Evolutionary conservation across 2,888 invertebrate genomes (phyloP).

Genomic region (Lymantria dispar): DNA sequence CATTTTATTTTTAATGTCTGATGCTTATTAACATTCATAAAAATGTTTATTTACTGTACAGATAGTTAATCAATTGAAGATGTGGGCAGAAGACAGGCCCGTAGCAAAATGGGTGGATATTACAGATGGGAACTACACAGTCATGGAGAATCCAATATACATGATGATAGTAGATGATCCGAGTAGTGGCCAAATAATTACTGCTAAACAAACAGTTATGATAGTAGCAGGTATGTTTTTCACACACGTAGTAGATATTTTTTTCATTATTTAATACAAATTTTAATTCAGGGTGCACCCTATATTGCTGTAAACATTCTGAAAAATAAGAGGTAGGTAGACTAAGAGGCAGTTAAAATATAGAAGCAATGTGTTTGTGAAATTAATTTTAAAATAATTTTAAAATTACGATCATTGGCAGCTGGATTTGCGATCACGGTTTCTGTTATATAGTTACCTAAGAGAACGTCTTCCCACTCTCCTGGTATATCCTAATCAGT

Average conservation of each 20-base stretch:
- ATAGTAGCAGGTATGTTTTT: slow-evolving; percentile 61
- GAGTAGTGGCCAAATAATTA: slow-evolving; percentile 65
- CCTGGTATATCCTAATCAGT: too few species aligned
- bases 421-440: too few species aligned
- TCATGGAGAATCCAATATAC: slow-evolving; percentile 73
- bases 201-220: slow-evolving; percentile 71
- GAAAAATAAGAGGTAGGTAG: too few species aligned
- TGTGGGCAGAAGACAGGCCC: slow-evolving; percentile 68
- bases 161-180: slow-evolving; percentile 74
- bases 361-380: too few species aligned
- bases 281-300: not conserved
- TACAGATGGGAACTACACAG: slow-evolving; percentile 63
- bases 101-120: slow-evolving; percentile 66
- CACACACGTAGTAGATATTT: too few species aligned
- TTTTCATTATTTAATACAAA: not conserved
- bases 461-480: too few species aligned
- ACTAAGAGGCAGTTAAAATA: too few species aligned
- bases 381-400: too few species aligned
- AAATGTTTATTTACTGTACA: slow-evolving; percentile 20
- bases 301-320: too few species aligned
- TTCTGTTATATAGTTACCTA: too few species aligned
- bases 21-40: not conserved
- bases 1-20: not conserved
- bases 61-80: slow-evolving; percentile 62
- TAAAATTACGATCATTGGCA: too few species aligned